Evolutionary conservation across 2,113 vertebrate genomes (phyloP), one percentile per base, ranked within the genome.

Genomic region (Pachycephala philippinensis): DNA sequence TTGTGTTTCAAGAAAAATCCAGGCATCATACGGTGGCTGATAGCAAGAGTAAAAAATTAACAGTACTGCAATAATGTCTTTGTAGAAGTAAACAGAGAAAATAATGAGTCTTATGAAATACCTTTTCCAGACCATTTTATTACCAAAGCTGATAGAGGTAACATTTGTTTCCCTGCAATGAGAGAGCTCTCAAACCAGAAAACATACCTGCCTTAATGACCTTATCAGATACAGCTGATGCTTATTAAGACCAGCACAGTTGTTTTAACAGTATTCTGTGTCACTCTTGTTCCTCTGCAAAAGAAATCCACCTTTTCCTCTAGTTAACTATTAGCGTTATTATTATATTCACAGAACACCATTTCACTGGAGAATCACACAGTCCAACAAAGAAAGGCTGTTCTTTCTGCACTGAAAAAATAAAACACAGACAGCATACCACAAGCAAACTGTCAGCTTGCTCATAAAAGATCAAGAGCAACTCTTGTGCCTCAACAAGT

Each of bases 381-480:
- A 35, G 35, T 44, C 35, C 75, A 71, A 52, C 45, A 76, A 66
- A 81, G 49, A 53, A 45, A 82, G 31, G 54, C 42, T 74, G 13
- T 11, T 96, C 54, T 63, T 71, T 80, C 84, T 88, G 52, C 61
- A 61, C 39, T 86, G 72, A 54, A 96, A 75, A 94, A 91, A 93
- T 15, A 65, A 90, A 93, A 82, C 52, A 17, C 85, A 95, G 77
- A 61, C 53, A 95, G 84, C 89, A 93, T 75, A 94, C 86, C 94
- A 92, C 92, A 93, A 95, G 89, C 91, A 95, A 96, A 96, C 86
- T 97, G 93, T 91, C 97, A 90, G 84, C 72, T 88, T 65, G 85
- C 88, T 95, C 94, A 92, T 95, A 96, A 97, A 97, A 96, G 88
- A 96, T 92, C 69, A 69, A 94, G 82, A 82, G 87, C 69, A 69